Percentiles rank a stretch among this genome's conserved stretches.
phyloP scores from a whole-genome alignment of 1,140 invertebrate species.

The Pentalonia nigronervosa region DNA sequence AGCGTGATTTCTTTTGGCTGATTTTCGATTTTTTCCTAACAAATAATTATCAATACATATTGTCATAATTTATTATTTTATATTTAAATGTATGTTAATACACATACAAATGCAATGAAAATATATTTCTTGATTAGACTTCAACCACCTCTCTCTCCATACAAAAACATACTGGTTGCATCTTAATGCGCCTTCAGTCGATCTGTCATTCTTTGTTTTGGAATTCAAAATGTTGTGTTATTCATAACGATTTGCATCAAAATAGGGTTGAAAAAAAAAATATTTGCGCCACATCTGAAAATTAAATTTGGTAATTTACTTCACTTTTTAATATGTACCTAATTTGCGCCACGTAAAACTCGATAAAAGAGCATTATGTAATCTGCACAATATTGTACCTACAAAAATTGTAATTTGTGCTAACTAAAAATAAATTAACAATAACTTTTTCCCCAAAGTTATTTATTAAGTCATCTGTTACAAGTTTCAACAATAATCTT shows the following conservation, averaged over 20 bases:
- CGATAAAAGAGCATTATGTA: too few species aligned
- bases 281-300: too few species aligned
- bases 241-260: not conserved
- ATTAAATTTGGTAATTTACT: too few species aligned
- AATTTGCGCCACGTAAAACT: too few species aligned
- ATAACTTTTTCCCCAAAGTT: too few species aligned
- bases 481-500: too few species aligned
- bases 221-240: not conserved
- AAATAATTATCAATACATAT: not conserved
- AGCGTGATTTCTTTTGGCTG: too few species aligned
- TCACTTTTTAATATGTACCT: too few species aligned
- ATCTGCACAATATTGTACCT: too few species aligned
- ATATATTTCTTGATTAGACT: not conserved
- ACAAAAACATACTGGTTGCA: not conserved
- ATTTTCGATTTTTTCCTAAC: not conserved
- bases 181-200: not conserved
- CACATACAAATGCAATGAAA: not conserved
- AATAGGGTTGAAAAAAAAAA: not conserved
- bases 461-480: too few species aligned
- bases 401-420: too few species aligned
- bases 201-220: not conserved
- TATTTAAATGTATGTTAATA: not conserved
- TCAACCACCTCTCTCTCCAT: rapidly evolving
- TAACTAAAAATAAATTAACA: too few species aligned
- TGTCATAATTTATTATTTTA: not conserved